These are phyloP conservation scores for Pedionomus torquatus DNA, from an alignment of 2,113 vertebrate species.

Conservation along the genomic window DNA sequence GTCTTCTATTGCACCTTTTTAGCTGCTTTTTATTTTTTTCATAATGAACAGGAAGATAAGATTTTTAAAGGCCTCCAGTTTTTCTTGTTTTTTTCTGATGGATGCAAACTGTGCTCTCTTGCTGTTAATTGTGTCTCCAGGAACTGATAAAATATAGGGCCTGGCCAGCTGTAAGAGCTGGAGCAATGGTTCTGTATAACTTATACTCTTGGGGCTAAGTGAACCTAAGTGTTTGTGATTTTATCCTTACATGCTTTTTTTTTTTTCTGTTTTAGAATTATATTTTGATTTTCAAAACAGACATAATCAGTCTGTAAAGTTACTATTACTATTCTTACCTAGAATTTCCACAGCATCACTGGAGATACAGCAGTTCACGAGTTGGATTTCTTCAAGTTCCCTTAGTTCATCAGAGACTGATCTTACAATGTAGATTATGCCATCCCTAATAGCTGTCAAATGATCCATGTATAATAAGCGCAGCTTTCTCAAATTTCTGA, in stretches of 20 bases:
- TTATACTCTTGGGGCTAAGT: not conserved
- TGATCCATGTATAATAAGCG: not conserved
- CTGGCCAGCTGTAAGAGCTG: not conserved
- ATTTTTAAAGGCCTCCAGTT: not conserved
- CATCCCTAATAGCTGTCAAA: slow-evolving; percentile 23
- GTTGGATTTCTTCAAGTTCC: slow-evolving; percentile 49
- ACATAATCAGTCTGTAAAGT: not conserved
- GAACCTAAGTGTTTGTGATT: not conserved
- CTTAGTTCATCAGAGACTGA: slow-evolving; percentile 10
- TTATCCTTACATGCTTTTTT: not conserved
- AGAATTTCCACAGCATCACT: slow-evolving; percentile 39
- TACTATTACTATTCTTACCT: not conserved
- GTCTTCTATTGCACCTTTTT: not conserved
- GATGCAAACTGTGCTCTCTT: not conserved
- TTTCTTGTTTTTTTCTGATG: not conserved
- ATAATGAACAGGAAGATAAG: not conserved
- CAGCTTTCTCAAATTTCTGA: slow-evolving; percentile 39
- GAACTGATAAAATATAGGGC: not conserved
- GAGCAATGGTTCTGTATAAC: not conserved
- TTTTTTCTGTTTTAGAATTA: not conserved
- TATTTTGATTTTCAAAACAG: not conserved
- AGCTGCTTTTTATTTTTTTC: not conserved
- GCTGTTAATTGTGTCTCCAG: not conserved
- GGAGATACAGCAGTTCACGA: slow-evolving; percentile 29
- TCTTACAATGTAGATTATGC: slow-evolving; percentile 22